Conservation (phyloP, 2,888 invertebrate genomes). For the Aethes cnicana region DNA sequence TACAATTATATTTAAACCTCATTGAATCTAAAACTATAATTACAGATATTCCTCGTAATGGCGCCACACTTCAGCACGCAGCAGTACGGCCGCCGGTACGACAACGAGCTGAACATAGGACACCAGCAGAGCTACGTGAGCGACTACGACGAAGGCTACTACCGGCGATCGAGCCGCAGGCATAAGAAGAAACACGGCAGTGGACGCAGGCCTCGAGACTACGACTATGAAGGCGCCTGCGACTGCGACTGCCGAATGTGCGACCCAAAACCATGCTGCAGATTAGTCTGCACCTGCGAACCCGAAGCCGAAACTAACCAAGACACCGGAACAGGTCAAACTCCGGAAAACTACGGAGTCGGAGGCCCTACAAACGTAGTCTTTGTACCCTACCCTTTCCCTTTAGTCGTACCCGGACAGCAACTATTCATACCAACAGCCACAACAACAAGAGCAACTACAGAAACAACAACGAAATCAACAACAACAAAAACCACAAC, state of each 20-base stretch:
- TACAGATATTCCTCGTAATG: neutral
- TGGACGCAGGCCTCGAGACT: neutral
- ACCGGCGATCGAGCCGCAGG: neutral
- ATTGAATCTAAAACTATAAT: no score
- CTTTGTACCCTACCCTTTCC: conserved; percentile 35
- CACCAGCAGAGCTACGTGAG: neutral
- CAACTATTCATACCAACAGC: neutral
- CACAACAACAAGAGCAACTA: neutral
- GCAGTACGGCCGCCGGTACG: neutral
- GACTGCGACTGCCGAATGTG: conserved; percentile 31
- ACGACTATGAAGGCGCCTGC: conserved; percentile 5
- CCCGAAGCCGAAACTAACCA: neutral
- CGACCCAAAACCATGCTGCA: conserved; percentile 27
- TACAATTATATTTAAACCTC: neutral
- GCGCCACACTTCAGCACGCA: neutral
- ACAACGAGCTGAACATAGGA: neutral
- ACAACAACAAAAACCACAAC: conserved; percentile 3
- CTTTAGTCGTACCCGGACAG: conserved; percentile 22
- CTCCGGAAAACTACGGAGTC: no score
- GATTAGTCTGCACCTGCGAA: conserved; percentile 10
- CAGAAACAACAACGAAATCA: neutral
- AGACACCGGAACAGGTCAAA: no score
- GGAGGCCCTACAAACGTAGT: conserved; percentile 16
- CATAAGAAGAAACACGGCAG: neutral
- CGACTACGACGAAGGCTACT: no score